Evolutionary conservation across 2,797 vertebrate species (phyloP).

Genomic region (Caiman crocodilus): DNA sequence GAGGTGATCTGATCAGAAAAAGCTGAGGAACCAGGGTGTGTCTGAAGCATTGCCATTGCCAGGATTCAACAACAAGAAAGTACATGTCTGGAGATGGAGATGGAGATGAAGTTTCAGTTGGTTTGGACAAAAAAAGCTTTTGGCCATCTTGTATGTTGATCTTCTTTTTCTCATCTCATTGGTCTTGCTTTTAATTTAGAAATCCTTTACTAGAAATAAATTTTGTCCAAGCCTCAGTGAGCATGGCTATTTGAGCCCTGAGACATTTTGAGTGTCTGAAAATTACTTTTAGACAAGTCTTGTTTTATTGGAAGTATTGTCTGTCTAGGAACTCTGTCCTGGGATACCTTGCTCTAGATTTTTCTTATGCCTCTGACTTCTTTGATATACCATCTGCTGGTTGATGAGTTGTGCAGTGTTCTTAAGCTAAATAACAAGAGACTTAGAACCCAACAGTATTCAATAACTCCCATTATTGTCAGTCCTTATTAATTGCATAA

Average conservation of each 20-base stretch:
- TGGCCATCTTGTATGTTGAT: background rate
- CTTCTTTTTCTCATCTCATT: background rate
- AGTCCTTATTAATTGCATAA: no score
- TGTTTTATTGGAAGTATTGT: background rate
- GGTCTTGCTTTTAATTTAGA: background rate
- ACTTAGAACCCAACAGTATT: background rate
- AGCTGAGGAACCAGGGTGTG: background rate
- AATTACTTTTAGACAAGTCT: no score
- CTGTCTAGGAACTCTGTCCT: background rate
- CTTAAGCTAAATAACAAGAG: background rate
- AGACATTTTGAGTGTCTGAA: background rate
- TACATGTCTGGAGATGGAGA: background rate
- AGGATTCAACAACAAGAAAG: fast-evolving
- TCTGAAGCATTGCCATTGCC: background rate
- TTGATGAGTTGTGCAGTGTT: background rate
- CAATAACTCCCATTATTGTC: background rate
- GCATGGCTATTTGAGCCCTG: background rate
- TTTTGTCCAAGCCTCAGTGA: background rate
- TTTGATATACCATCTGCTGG: background rate
- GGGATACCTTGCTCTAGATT: background rate
- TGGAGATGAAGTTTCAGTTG: fast-evolving
- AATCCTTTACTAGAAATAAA: background rate
- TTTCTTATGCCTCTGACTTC: background rate
- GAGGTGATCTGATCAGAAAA: background rate
- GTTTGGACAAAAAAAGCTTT: background rate